These are phyloP conservation scores for Steinernema feltiae DNA, from an alignment of 1,140 invertebrate species.

Conservation along the genomic window DNA sequence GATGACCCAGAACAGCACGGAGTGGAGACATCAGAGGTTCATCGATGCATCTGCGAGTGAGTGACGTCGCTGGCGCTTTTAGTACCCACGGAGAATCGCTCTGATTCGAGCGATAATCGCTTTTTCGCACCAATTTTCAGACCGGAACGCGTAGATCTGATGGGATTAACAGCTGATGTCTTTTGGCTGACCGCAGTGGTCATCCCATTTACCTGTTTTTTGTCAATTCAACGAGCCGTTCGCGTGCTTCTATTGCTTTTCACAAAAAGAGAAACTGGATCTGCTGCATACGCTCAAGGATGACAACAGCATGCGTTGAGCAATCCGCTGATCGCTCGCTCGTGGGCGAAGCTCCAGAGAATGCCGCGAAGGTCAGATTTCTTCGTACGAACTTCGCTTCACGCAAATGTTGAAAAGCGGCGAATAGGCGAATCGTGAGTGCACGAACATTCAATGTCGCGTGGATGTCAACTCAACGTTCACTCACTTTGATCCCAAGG, in stretches of 20 bases:
- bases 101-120: constrained; percentile 7
- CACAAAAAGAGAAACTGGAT: not conserved
- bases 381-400: too few species aligned
- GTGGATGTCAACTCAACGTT: too few species aligned
- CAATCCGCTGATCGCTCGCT: too few species aligned
- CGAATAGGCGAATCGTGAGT: too few species aligned
- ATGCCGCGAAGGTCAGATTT: too few species aligned
- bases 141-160: not conserved
- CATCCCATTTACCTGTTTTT: constrained; percentile 12
- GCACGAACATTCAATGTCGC: too few species aligned
- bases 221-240: not conserved
- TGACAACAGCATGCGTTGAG: not conserved
- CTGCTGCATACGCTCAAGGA: not conserved
- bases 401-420: too few species aligned
- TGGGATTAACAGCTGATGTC: not conserved
- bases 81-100: constrained; percentile 5
- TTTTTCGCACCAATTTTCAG: not conserved
- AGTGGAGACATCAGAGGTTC: too few species aligned
- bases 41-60: too few species aligned
- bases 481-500: too few species aligned
- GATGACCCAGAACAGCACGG: not conserved
- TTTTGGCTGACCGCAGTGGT: not conserved
- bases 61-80: too few species aligned
- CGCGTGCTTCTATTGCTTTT: not conserved
- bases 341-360: too few species aligned